Conservation (phyloP, 2,113 vertebrate species). For the Cyrtonyx montezumae region DNA sequence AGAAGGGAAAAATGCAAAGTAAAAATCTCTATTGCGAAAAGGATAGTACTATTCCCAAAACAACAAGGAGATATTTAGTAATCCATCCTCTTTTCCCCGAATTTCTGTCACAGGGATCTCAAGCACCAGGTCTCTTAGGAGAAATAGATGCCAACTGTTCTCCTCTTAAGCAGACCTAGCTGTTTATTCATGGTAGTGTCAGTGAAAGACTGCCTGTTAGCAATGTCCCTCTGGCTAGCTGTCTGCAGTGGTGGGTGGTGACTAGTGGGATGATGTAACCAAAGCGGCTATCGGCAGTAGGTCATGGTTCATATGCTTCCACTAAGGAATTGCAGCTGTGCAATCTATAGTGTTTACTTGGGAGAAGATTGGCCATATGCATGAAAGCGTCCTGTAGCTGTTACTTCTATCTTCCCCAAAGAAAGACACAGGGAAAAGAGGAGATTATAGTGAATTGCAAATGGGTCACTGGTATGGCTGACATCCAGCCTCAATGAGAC, state of each 20-base stretch:
- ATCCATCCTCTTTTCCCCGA: conserved; percentile 23
- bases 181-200: conserved; percentile 63
- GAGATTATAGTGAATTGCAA: neutral
- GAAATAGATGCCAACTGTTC: conserved; percentile 32
- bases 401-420: neutral
- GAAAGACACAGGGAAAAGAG: neutral
- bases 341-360: neutral
- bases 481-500: neutral
- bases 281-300: conserved; percentile 1
- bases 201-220: neutral
- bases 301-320: conserved; percentile 52
- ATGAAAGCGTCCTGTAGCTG: neutral
- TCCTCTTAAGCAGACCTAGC: conserved; percentile 27
- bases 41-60: neutral
- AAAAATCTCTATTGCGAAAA: neutral
- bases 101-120: neutral
- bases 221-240: neutral
- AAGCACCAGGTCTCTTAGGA: neutral
- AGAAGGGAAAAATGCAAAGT: neutral
- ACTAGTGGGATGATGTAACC: conserved; percentile 52
- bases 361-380: neutral
- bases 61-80: neutral
- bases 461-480: neutral
- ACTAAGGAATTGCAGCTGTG: conserved; percentile 56
- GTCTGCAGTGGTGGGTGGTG: conserved; percentile 32